Percentiles rank a stretch among this genome's conserved stretches.
phyloP scores from a whole-genome alignment of 2,797 vertebrate genomes.

The Diglossa cyanea region DNA sequence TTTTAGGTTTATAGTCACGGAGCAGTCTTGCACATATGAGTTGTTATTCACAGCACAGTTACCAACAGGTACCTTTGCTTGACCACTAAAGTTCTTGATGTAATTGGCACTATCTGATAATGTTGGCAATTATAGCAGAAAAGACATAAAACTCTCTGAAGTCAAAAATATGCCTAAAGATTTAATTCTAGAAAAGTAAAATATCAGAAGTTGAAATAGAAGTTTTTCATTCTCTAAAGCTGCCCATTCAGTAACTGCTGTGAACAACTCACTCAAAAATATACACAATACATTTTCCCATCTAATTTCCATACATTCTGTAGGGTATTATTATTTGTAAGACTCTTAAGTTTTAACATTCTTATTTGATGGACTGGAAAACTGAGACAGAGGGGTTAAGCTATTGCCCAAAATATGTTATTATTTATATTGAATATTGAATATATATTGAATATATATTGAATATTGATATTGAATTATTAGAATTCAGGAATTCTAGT shows the following conservation, averaged over 20 bases:
- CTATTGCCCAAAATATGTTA: neutral
- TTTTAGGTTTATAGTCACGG: neutral
- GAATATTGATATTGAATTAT: neutral
- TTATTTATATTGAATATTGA: neutral
- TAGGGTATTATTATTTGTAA: neutral
- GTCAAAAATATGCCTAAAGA: neutral
- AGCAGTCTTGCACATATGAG: neutral
- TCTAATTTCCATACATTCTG: neutral
- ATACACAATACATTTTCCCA: neutral
- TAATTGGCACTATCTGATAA: neutral
- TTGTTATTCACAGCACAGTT: neutral
- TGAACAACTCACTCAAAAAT: neutral
- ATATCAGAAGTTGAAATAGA: neutral
- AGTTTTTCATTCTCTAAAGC: neutral
- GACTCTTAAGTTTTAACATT: neutral
- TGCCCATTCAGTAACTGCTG: neutral
- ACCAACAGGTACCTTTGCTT: neutral
- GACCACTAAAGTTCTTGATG: neutral
- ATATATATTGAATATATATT: no score
- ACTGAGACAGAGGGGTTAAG: slow-evolving; percentile 33
- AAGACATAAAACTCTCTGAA: neutral
- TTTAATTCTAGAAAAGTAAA: neutral
- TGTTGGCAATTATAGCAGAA: neutral
- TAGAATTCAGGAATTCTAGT: neutral
- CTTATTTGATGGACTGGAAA: neutral